These are phyloP conservation scores for Ahaetulla prasina DNA, from an alignment of 2,113 vertebrate genomes.

Conservation along the genomic window DNA sequence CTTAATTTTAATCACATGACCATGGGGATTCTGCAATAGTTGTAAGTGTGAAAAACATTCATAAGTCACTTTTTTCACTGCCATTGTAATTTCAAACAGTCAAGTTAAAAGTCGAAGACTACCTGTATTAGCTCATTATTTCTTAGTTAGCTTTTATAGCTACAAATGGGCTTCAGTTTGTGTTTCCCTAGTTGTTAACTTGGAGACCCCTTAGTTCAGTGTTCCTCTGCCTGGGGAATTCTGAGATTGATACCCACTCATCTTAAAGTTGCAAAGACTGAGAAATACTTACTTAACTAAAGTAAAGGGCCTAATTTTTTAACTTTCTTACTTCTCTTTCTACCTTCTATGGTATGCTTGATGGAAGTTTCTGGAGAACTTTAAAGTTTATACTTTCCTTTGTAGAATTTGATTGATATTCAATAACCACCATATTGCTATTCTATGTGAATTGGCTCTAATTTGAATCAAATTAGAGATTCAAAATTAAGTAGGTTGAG, in stretches of 20 bases:
- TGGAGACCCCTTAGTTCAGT: neutral
- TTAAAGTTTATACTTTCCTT: neutral
- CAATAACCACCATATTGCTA: neutral
- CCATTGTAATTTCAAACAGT: no score
- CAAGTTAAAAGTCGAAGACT: no score
- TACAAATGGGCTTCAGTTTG: neutral
- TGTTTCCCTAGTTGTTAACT: neutral
- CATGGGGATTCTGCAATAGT: no score
- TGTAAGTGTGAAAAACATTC: no score
- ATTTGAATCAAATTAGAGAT: neutral
- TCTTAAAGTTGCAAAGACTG: neutral
- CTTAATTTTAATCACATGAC: no score
- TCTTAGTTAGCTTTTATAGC: neutral
- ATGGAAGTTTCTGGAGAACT: neutral
- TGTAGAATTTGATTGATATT: neutral
- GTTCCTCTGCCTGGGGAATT: neutral
- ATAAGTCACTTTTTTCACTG: no score
- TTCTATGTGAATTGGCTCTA: neutral
- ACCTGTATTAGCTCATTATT: neutral
- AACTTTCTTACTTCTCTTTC: neutral
- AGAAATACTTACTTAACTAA: neutral
- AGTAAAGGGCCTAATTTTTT: neutral
- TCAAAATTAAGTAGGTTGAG: neutral
- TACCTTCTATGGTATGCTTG: neutral
- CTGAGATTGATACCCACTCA: neutral